Evolutionary conservation across 2,888 invertebrate species (phyloP).

Genomic region (Aradus depressus): DNA sequence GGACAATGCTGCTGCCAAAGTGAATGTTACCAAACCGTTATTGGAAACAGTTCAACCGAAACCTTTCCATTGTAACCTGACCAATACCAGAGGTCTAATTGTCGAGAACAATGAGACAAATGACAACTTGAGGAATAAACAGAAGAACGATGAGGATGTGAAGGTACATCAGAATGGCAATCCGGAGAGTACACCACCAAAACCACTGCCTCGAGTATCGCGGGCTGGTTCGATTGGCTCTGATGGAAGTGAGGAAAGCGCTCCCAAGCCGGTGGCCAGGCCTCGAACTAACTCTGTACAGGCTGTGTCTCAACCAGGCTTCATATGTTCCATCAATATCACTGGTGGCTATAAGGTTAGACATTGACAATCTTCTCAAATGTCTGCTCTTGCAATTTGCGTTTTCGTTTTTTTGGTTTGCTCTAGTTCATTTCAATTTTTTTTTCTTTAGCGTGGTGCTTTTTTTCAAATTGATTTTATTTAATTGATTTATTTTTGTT

Average conservation of each 20-base stretch:
- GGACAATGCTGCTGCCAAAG: slow-evolving; percentile 7
- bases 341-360: slow-evolving; percentile 65
- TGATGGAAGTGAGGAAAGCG: slow-evolving; percentile 40
- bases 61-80: slow-evolving; percentile 26
- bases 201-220: slow-evolving; percentile 67
- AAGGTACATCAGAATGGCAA: slow-evolving; percentile 35
- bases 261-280: slow-evolving; percentile 44
- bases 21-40: slow-evolving; percentile 20
- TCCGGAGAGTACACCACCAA: slow-evolving; percentile 46
- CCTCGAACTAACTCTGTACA: slow-evolving; percentile 52
- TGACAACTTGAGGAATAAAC: slow-evolving; percentile 30
- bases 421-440: slow-evolving; percentile 23
- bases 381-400: slow-evolving; percentile 4
- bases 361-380: background rate
- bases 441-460: slow-evolving; percentile 20
- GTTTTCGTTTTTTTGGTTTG: slow-evolving; percentile 24
- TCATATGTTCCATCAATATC: slow-evolving; percentile 27
- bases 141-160: slow-evolving; percentile 29
- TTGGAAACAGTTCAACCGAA: slow-evolving; percentile 7
- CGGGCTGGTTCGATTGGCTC: slow-evolving; percentile 61
- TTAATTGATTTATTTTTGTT: slow-evolving; percentile 14
- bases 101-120: slow-evolving; percentile 29
- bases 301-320: slow-evolving; percentile 19
- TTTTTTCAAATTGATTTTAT: slow-evolving; percentile 19
- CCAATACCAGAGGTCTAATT: slow-evolving; percentile 25